A percentile compares a stretch with the other conserved stretches of the same genome.
phyloP scores from a whole-genome alignment of 2,888 invertebrate species.

The Drosophila emarginata region DNA sequence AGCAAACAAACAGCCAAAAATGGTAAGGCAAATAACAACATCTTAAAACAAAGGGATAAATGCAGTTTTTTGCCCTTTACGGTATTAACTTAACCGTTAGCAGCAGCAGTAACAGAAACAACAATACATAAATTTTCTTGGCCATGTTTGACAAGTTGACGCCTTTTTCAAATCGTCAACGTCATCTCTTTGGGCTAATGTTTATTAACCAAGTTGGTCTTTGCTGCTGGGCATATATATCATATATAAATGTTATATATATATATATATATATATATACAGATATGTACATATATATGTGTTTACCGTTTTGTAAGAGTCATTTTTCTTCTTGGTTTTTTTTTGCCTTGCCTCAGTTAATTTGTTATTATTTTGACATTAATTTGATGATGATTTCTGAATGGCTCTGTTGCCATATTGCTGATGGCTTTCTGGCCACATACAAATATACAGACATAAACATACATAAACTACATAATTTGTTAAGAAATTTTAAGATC shows the following conservation, averaged over 20 bases:
- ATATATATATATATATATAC: background rate
- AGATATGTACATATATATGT: background rate
- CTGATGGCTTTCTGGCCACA: slow-evolving; percentile 20
- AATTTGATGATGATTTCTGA: slow-evolving; percentile 64
- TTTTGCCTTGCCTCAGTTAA: slow-evolving; percentile 42
- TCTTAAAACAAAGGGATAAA: slow-evolving; percentile 14
- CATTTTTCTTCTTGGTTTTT: slow-evolving; percentile 44
- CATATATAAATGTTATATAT: slow-evolving; percentile 16
- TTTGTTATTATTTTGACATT: slow-evolving; percentile 74
- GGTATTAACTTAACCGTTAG: slow-evolving; percentile 42
- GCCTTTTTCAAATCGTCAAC: slow-evolving; percentile 57
- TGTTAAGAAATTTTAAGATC: slow-evolving; percentile 32
- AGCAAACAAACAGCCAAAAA: slow-evolving; percentile 22
- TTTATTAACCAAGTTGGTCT: slow-evolving; percentile 19
- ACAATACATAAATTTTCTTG: slow-evolving; percentile 28
- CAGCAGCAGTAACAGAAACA: slow-evolving; percentile 19
- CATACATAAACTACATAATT: slow-evolving; percentile 31
- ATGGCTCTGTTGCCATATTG: slow-evolving; percentile 25
- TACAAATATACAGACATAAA: no score
- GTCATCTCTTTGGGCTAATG: slow-evolving; percentile 57
- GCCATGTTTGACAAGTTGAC: slow-evolving; percentile 43
- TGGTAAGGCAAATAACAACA: background rate
- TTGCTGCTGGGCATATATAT: slow-evolving; percentile 40
- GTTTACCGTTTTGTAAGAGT: slow-evolving; percentile 71
- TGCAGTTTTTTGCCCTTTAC: slow-evolving; percentile 55